Percentiles rank a stretch among this genome's conserved stretches.
Conservation (phyloP, 2,888 invertebrate species). For the Hydropsyche betteni region DNA sequence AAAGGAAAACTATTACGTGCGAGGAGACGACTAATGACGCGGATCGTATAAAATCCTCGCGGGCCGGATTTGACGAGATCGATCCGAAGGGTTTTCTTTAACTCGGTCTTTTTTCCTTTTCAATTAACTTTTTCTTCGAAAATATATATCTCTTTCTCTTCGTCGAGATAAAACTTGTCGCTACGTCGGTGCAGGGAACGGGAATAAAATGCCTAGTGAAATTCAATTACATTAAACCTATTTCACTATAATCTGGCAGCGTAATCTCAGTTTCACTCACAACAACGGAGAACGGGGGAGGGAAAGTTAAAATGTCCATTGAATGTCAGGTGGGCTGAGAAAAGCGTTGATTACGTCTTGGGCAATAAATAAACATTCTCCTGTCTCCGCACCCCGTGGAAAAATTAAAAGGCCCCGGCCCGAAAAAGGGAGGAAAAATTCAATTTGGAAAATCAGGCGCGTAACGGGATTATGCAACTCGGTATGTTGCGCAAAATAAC, state of each 20-base stretch:
- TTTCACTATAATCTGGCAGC: constrained; percentile 46
- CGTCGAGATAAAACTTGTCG: constrained; percentile 32
- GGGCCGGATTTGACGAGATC: constrained; percentile 2
- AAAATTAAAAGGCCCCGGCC: constrained; percentile 46
- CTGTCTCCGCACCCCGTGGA: constrained; percentile 36
- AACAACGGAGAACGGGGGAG: constrained; percentile 34
- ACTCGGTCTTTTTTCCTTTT: neutral
- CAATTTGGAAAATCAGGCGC: constrained; percentile 44
- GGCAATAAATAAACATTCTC: constrained; percentile 50
- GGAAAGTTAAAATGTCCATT: constrained; percentile 47
- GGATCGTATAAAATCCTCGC: constrained; percentile 13
- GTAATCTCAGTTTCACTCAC: constrained; percentile 43
- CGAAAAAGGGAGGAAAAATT: constrained; percentile 38
- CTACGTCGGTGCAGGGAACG: constrained; percentile 29
- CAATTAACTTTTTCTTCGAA: constrained; percentile 21
- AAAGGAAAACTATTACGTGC: constrained; percentile 6
- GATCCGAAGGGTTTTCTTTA: neutral
- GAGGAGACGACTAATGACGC: constrained; percentile 23
- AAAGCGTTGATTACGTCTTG: constrained; percentile 45
- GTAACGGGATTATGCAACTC: constrained; percentile 13
- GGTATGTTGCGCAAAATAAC: too few species aligned
- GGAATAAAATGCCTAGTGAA: constrained; percentile 40
- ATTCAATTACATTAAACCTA: constrained; percentile 50
- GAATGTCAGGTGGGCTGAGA: constrained; percentile 47
- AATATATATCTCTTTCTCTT: constrained; percentile 11